phyloP scores from a whole-genome alignment of 2,113 vertebrate genomes.

The Cichladusa arquata region DNA sequence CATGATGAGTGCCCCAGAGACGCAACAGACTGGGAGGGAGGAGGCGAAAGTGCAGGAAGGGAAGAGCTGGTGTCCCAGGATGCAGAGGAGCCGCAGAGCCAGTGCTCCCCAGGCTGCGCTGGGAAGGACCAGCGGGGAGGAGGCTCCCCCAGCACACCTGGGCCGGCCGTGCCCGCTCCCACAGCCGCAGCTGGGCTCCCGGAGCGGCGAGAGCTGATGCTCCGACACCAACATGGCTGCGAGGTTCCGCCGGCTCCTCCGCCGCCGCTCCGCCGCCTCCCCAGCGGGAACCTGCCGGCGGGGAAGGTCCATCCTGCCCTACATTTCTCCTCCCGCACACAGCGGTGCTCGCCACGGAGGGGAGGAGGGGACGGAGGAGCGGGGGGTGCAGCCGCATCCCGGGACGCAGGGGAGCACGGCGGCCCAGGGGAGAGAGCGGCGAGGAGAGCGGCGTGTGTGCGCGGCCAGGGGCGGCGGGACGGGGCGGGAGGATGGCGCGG shows the following conservation, averaged over 20 bases:
- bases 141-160: accelerated
- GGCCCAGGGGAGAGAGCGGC: neutral
- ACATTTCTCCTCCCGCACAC: neutral
- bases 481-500: neutral
- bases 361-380: neutral
- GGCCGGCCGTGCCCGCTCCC: accelerated
- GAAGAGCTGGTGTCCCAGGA: neutral
- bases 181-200: neutral
- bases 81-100: neutral
- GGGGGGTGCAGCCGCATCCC: neutral
- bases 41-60: neutral
- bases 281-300: neutral
- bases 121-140: neutral
- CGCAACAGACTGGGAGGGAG: accelerated
- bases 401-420: neutral
- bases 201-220: neutral
- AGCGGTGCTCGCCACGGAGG: neutral
- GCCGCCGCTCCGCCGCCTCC: neutral
- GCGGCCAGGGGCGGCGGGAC: neutral
- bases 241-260: neutral
- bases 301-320: neutral
- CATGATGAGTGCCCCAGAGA: neutral
- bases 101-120: too few relatives aligned
- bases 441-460: accelerated
- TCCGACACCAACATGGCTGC: constrained; percentile 49